Evolutionary conservation across 2,888 invertebrate species (phyloP).

Genomic region (Tanypteryx hageni): DNA sequence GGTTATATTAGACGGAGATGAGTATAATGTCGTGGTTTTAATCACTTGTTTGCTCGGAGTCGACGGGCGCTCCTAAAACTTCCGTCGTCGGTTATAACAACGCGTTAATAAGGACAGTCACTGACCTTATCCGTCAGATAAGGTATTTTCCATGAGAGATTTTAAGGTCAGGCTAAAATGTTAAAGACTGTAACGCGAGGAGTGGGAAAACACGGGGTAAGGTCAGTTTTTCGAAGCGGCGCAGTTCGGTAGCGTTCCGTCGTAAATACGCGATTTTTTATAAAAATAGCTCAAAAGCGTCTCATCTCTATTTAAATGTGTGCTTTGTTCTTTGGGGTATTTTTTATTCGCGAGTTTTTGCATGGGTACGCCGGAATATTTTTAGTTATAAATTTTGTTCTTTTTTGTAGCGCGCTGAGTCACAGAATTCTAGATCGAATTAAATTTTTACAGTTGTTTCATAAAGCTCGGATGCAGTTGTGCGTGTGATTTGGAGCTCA

Average conservation of each 20-base stretch:
- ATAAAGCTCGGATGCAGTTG: no score
- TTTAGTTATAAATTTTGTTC: no score
- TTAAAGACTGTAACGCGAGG: not conserved
- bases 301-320: no score
- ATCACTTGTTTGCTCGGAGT: constrained; percentile 38
- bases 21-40: constrained; percentile 19
- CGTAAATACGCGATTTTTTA: not conserved
- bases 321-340: no score
- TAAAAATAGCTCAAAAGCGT: no score
- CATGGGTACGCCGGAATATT: no score
- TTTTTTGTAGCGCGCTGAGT: no score
- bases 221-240: not conserved
- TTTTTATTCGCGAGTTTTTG: no score
- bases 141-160: not conserved
- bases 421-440: no score
- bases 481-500: no score
- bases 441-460: no score
- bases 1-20: not conserved
- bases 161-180: not conserved
- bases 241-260: not conserved
- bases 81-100: constrained; percentile 32
- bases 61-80: no score
- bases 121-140: constrained; percentile 45
- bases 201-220: not conserved
- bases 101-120: constrained; percentile 24